A percentile compares a stretch with the other conserved stretches of the same genome.
Conservation (phyloP, 2,113 vertebrate species). For the Bujurquina vittata region DNA sequence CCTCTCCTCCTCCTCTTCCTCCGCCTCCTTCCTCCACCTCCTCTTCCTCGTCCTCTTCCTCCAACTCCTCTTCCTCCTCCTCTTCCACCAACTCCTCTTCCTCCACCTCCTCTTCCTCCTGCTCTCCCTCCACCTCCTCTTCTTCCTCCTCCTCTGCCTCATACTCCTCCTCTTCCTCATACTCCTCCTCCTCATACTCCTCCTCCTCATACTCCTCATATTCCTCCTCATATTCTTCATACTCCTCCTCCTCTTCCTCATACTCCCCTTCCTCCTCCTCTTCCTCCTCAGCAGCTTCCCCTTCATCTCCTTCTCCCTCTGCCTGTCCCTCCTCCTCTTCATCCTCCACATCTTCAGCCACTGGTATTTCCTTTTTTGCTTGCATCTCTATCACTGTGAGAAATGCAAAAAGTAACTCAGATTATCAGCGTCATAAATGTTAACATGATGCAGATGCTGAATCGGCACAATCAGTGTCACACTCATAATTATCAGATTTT, state of each 20-base stretch:
- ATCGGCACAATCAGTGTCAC: neutral
- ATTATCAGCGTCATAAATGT: neutral
- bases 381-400: slow-evolving; percentile 72
- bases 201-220: slow-evolving; percentile 17
- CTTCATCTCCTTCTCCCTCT: slow-evolving; percentile 25
- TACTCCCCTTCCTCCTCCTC: slow-evolving; percentile 23
- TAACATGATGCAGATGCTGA: neutral
- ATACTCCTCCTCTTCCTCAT: slow-evolving; percentile 7
- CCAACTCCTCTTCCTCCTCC: neutral
- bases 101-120: slow-evolving; percentile 16
- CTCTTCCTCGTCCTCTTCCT: neutral
- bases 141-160: neutral
- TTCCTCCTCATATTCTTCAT: slow-evolving; percentile 15
- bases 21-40: neutral
- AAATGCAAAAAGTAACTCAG: neutral
- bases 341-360: slow-evolving; percentile 51
- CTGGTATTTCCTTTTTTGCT: slow-evolving; percentile 43
- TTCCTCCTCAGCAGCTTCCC: neutral
- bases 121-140: slow-evolving; percentile 23
- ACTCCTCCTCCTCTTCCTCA: neutral
- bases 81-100: neutral
- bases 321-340: slow-evolving; percentile 22
- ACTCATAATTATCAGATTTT: too few relatives aligned
- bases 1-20: neutral
- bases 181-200: slow-evolving; percentile 24